These are phyloP conservation scores for Urophycis tenuis DNA, from an alignment of 2,797 vertebrate species.

Conservation along the genomic window DNA sequence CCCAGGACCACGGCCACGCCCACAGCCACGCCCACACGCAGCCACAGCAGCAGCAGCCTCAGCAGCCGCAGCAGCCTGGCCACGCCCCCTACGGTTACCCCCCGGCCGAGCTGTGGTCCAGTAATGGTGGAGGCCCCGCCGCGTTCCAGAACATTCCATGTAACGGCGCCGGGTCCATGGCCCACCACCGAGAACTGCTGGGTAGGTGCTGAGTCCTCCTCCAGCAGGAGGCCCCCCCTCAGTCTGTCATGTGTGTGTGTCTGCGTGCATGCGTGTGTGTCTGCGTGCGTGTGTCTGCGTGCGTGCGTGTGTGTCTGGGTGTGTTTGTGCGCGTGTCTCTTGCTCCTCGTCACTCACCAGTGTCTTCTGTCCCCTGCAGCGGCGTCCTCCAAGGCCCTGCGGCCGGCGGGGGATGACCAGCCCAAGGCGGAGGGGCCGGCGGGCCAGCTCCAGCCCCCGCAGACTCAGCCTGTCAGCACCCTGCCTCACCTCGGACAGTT, in stretches of 20 bases:
- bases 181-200: conserved; percentile 82
- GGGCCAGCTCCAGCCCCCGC: conserved; percentile 19
- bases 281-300: too few species aligned
- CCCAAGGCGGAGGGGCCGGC: conserved; percentile 77
- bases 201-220: conserved; percentile 64
- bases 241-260: too few species aligned
- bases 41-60: conserved; percentile 24
- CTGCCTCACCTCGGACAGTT: conserved; percentile 98
- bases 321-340: too few species aligned
- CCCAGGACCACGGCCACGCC: conserved; percentile 77
- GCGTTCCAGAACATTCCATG: conserved; percentile 97
- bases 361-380: background rate
- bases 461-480: conserved; percentile 76
- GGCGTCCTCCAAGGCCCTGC: conserved; percentile 79
- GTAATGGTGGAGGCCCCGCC: conserved; percentile 76
- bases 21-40: conserved; percentile 63
- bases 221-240: too few species aligned
- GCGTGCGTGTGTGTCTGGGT: too few species aligned
- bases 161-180: conserved; percentile 85
- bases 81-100: conserved; percentile 78
- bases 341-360: too few species aligned
- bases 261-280: too few species aligned
- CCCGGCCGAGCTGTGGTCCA: conserved; percentile 87
- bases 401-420: conserved; percentile 83
- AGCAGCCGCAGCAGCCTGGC: conserved; percentile 31